Conservation (phyloP, 2,113 vertebrate species). For the Sakesphorus luctuosus region DNA sequence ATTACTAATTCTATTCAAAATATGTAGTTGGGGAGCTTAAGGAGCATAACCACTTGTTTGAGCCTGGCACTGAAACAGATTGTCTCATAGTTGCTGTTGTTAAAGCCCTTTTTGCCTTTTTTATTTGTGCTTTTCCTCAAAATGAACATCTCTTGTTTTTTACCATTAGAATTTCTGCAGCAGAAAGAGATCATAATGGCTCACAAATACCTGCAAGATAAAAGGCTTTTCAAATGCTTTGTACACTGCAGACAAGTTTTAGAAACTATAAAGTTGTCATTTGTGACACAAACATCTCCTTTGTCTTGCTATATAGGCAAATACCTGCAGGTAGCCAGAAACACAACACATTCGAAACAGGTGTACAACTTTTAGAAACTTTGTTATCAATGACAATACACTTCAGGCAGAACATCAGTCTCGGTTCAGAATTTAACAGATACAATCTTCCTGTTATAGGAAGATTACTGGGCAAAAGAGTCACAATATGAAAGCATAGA, state of each 20-base stretch:
- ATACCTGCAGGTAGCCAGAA: background rate
- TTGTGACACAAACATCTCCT: background rate
- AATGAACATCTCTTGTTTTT: background rate
- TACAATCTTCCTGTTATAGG: background rate
- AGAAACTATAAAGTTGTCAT: slow-evolving; percentile 1
- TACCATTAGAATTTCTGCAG: background rate
- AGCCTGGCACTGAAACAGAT: background rate
- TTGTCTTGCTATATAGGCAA: background rate
- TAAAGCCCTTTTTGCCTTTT: background rate
- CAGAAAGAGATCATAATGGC: background rate
- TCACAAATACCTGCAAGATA: slow-evolving; percentile 23
- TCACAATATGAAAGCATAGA: background rate
- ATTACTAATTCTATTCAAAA: background rate
- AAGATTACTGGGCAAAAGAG: background rate
- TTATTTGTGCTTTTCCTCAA: background rate
- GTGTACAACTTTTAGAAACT: background rate
- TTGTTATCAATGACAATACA: background rate
- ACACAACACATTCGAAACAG: background rate
- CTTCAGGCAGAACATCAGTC: background rate
- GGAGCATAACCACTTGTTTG: background rate
- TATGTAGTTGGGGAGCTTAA: background rate
- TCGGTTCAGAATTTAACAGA: background rate
- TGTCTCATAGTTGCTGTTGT: background rate
- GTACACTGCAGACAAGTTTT: background rate
- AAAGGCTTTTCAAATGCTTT: slow-evolving; percentile 27